Evolutionary conservation across 2,888 invertebrate genomes (phyloP), one percentile per base, ranked within the genome.

Genomic region (Morpho deidamia): DNA sequence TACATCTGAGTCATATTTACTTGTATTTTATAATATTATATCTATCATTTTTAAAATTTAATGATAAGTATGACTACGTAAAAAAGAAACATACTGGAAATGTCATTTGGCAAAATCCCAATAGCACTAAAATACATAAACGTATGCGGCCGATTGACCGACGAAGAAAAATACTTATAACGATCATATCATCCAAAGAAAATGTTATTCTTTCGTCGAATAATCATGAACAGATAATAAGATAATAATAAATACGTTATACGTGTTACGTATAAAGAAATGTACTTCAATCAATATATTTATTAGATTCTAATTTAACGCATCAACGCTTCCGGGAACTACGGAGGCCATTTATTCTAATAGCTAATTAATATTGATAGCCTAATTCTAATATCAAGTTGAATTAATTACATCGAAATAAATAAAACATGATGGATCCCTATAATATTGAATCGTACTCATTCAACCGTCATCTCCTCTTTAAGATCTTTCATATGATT

Each of bases 331-430:
- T 64, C 59, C 55, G 50, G 44, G 54, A 60, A 58, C 51, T 51
- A 46, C 53, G 51, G 49, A 51, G 55, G 59, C 53, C 56, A 60
- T 53, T 62, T 76, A 74, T 76, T 73, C 70, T 78, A 74, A 78
- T 78, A 67, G 67, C 67, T 69, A 72, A 76, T 81, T 78, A 79
- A 79, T 80, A 80, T 80, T 79, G 76, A 79, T 80, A 71, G 70
- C 67, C 66, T 58, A 63, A 65, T 65, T 60, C 57, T 58, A 59
- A 62, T 66, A 62, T 58, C 56, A 61, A 68, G 69, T 71, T 69
- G 69, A 68, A 66, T 66, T 71, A 68, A 76, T 74, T 73, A 72
- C 59, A 53, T 61, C 54, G 50, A 50, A 55, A 67, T 74, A 74
- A 69, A 77, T 76, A 70, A 75, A 69, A 75, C 71, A 76, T 76